phyloP scores from a whole-genome alignment of 2,113 vertebrate species.

The Poeciliopsis occidentalis region DNA sequence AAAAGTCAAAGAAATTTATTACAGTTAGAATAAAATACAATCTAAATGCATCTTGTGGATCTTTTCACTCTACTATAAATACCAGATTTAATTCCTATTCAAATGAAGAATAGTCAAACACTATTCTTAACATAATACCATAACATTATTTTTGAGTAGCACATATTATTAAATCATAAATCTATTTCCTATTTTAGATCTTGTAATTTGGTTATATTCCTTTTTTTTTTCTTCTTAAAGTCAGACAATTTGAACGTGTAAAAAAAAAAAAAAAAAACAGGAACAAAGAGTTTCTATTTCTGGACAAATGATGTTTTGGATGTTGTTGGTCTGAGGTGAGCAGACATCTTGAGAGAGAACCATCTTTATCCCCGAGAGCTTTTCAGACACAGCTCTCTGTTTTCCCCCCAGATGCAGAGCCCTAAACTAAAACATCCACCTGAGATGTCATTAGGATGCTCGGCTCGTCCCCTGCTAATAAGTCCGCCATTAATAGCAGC shows the following conservation, averaged over 20 bases:
- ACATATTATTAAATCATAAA: too few relatives aligned
- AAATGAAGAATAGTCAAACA: not conserved
- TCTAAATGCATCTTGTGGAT: too few relatives aligned
- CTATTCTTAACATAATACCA: too few relatives aligned
- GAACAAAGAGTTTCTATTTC: not conserved
- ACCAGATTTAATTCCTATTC: not conserved
- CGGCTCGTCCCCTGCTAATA: slow-evolving; percentile 17
- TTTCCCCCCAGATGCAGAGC: slow-evolving; percentile 18
- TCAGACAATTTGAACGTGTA: not conserved
- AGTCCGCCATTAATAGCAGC: slow-evolving; percentile 22
- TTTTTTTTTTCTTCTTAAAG: not conserved
- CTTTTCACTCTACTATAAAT: too few relatives aligned
- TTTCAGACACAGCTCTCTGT: slow-evolving; percentile 9
- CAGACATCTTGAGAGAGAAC: slow-evolving; percentile 21
- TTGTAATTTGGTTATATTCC: too few relatives aligned
- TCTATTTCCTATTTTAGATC: too few relatives aligned
- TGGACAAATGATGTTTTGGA: not conserved
- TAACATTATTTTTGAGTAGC: too few relatives aligned
- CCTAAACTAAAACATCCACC: slow-evolving; percentile 55
- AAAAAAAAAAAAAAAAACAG: not conserved
- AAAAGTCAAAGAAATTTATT: not conserved
- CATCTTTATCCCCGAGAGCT: slow-evolving; percentile 7
- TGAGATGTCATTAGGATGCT: slow-evolving; percentile 56
- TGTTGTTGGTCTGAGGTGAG: slow-evolving; percentile 13
- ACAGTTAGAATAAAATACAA: not conserved